Evolutionary conservation across 1,140 invertebrate species (phyloP).

Genomic region (Mylabris phalerata): DNA sequence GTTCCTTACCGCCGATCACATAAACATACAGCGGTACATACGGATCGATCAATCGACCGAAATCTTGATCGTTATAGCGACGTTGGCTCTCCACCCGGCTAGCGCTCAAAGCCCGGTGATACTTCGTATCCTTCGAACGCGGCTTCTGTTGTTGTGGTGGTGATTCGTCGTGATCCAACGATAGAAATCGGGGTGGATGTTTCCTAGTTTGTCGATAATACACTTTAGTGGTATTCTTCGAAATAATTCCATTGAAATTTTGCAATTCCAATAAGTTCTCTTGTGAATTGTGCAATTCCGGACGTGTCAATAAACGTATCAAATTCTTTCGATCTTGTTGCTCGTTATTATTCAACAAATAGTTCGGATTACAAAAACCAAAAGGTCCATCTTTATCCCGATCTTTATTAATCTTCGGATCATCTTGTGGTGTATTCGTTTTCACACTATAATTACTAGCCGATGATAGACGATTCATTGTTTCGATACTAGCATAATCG

Average conservation of each 20-base stretch:
- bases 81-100: constrained; percentile 44
- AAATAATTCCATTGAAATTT: constrained; percentile 30
- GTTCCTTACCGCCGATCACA: constrained; percentile 58
- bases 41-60: constrained; percentile 28
- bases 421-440: constrained; percentile 38
- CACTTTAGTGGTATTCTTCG: constrained; percentile 33
- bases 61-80: not conserved
- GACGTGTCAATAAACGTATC: too few species aligned
- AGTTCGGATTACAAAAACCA: constrained; percentile 69
- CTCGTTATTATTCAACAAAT: constrained; percentile 28
- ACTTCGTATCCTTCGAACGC: constrained; percentile 25
- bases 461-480: constrained; percentile 50
- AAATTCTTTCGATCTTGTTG: too few species aligned
- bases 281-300: constrained; percentile 30
- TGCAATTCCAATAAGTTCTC: constrained; percentile 36
- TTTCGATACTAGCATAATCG: constrained; percentile 70
- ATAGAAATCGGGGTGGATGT: constrained; percentile 41
- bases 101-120: constrained; percentile 41
- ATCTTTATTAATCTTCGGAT: constrained; percentile 30
- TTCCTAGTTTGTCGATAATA: constrained; percentile 28
- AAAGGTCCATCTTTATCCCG: constrained; percentile 46
- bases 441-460: constrained; percentile 46
- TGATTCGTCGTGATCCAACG: constrained; percentile 39
- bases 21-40: constrained; percentile 56
- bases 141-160: constrained; percentile 22